Evolutionary conservation across 2,113 vertebrate species (phyloP), one percentile per base, ranked within the genome.

Genomic region (Coryphaenoides rupestris): DNA sequence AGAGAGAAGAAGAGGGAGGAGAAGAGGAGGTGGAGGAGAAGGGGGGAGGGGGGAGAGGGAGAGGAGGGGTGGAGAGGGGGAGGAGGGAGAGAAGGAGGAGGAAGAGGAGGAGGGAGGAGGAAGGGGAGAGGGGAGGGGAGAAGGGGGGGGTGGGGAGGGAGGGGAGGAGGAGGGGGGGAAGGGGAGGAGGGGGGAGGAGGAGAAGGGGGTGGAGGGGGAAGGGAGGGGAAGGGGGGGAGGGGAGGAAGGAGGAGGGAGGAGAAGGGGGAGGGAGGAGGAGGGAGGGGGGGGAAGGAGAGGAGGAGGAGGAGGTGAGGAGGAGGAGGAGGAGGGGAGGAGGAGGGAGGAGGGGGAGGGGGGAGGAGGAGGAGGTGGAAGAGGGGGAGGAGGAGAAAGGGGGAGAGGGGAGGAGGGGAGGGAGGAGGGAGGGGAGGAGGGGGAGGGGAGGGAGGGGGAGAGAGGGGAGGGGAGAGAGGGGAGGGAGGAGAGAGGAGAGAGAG

Each of bases 201-300:
- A 19, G 58, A 66, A 73, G 54, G 56, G 47, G 40, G 58, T 69
- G 9, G 56, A 63, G 60, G 9, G 58, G 50, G 16, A 3, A 7
- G 19, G 19, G 15, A 19, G 14, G 21, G 47, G 52, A 21, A 58
- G 50, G 49, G 14, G 57, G 52, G 65, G 53, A 64, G 65, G 23
- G 72, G 83, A 76, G 66, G 64, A 68, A 80, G 81, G 79, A 83
- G 81, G 78, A 21, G 76, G 68, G 74, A 45, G 40, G 80, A 72
- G 74, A 77, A 75, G 67, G 70, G 78, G 2, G 46, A 12, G 40
- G 13, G 40, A 12, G 13, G 40, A 55, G 66, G 74, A 40, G 33
- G 80, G 73, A 74, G 61, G 28, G 46, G 16, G 55, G 17, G 58
- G 66, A 72, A 50, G 56, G 53, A 28, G 58, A 72, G 9, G 55